Base-by-base conservation (phyloP, 1,140 invertebrate species). In the Oncopeltus fasciatus region DNA sequence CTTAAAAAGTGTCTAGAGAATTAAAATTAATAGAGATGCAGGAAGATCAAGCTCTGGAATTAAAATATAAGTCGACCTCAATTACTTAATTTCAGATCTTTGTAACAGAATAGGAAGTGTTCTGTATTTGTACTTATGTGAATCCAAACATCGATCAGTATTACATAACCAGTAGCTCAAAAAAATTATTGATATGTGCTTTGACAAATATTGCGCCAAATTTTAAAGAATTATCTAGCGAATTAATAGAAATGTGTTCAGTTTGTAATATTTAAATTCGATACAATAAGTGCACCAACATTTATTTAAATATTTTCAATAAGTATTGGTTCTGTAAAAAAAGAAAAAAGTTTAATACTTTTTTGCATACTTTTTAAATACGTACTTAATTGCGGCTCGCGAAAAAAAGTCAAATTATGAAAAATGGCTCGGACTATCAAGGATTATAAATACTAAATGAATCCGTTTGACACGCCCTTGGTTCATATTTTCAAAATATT, bases 1-100 rank as follows among this genome's bases (percentile, higher is more conserved):
- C 60, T 29, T 33, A 67, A 65, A 63, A 63, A 65, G 60, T 56
- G 62, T 65, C 60, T 65, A 60, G 59, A 65, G 57, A 65, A 53
- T 49, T 65, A 65, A 61, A 66, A 66, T 66, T 66, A 64, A 66
- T 62, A 61, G 56, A 49, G 47, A 49, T 49, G 47, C 47, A 14
- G 5, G 47, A 49, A 49, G 18, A 49, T 49, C 9, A 49, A 49
- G 47, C 47, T 49, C 18, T 49, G 18, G 8, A 49, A 49, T 49
- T 49, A 49, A 49, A 49, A 49, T 49, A 49, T 49, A 49, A 49
- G 47, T 49, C 47, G 47, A n/a, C n/a, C n/a, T n/a, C n/a, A n/a
- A n/a, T n/a, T n/a, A n/a, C n/a, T n/a, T n/a, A n/a, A n/a, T n/a
- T 38, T 38, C 16, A 16, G 33, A 38, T 9, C 5, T 38, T 38